Percentiles rank a stretch among this genome's conserved stretches.
Conservation (phyloP, 2,797 vertebrate genomes). For the Phoxinus dragarum region DNA sequence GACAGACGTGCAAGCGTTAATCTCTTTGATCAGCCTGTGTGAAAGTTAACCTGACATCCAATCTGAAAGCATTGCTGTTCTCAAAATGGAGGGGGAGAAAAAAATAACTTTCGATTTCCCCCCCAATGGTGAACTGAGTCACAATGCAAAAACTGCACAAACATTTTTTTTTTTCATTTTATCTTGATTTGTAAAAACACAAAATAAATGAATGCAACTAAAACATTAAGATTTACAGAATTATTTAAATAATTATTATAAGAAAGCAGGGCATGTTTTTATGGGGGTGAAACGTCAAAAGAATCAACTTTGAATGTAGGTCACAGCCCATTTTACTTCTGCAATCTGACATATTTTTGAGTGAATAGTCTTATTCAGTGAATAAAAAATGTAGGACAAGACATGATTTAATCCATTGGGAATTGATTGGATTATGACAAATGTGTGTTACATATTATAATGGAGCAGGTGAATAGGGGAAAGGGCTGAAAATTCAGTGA, state of each 20-base stretch:
- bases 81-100: background rate
- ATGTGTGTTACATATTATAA: background rate
- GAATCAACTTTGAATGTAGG: background rate
- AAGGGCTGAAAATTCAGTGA: background rate
- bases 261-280: background rate
- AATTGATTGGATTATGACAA: constrained; percentile 12
- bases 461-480: background rate
- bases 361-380: background rate
- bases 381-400: background rate
- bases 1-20: constrained; percentile 52
- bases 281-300: background rate
- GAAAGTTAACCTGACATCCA: constrained; percentile 50
- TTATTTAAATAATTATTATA: background rate
- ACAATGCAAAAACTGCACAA: background rate
- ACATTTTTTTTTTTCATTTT: background rate
- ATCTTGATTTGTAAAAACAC: background rate
- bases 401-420: background rate
- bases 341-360: background rate
- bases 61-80: constrained; percentile 39
- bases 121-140: background rate
- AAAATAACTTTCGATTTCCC: background rate
- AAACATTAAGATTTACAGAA: background rate
- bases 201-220: background rate
- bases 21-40: constrained; percentile 48
- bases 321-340: background rate